Percentiles rank a stretch among this genome's conserved stretches.
These are phyloP conservation scores for Neopelma chrysocephalum DNA, from an alignment of 2,797 vertebrate genomes.

Conservation along the genomic window DNA sequence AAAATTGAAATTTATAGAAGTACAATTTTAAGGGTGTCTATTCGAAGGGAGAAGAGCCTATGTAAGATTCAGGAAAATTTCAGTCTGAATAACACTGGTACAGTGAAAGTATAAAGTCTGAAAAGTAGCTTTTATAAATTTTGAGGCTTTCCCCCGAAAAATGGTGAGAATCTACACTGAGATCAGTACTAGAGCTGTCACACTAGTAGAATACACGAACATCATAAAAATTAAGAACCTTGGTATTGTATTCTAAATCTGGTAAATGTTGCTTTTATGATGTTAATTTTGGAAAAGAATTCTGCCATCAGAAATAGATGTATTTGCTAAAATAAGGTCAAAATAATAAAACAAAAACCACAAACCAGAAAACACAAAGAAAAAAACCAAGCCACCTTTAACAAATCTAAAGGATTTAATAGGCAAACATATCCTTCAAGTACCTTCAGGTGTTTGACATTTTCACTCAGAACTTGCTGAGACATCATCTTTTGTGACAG, in stretches of 20 bases:
- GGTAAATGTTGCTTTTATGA: background rate
- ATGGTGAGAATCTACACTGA: background rate
- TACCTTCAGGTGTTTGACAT: background rate
- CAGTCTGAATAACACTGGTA: background rate
- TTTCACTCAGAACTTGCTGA: background rate
- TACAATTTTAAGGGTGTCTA: background rate
- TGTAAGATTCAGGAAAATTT: background rate
- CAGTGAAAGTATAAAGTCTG: background rate
- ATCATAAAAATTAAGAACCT: background rate
- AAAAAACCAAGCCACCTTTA: rapidly evolving
- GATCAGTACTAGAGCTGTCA: background rate
- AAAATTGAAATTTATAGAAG: background rate
- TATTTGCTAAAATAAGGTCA: background rate
- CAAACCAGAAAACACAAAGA: background rate
- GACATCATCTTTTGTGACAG: background rate
- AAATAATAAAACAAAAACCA: background rate
- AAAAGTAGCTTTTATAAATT: background rate
- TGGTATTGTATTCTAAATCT: background rate
- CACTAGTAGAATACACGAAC: background rate
- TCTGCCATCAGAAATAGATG: background rate
- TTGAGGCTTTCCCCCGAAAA: background rate
- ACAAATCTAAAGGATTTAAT: background rate
- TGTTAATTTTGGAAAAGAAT: background rate
- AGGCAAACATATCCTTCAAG: background rate
- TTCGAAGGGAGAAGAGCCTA: background rate